Evolutionary conservation across 2,113 vertebrate genomes (phyloP).

Genomic region (Paralichthys olivaceus): DNA sequence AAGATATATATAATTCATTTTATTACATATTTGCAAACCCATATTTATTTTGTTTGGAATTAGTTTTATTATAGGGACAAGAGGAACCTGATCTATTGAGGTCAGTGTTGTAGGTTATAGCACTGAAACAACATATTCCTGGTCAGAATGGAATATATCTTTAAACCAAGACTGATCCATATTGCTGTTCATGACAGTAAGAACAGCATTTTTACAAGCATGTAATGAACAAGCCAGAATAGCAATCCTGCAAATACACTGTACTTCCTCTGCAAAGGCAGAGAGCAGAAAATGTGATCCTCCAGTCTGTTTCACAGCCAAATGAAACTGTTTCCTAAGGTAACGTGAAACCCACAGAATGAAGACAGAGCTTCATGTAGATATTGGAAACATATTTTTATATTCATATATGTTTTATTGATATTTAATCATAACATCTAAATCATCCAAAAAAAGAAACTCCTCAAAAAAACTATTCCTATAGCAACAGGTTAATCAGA

Average conservation of each 20-base stretch:
- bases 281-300: neutral
- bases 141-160: too few species aligned
- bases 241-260: neutral
- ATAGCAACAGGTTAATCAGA: slow-evolving; percentile 2
- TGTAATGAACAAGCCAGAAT: neutral
- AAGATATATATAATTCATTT: too few species aligned
- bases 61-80: too few species aligned
- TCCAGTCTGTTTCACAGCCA: neutral
- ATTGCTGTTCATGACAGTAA: neutral
- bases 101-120: neutral
- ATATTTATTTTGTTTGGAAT: too few species aligned
- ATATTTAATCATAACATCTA: neutral
- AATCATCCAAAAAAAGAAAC: neutral
- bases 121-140: neutral
- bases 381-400: neutral
- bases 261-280: neutral
- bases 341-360: neutral
- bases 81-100: neutral
- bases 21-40: too few species aligned
- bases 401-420: neutral
- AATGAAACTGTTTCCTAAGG: too few species aligned
- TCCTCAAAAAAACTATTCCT: neutral
- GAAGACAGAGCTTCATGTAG: neutral
- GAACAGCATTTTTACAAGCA: neutral
- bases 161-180: neutral